Evolutionary conservation across 2,113 vertebrate species (phyloP).

Genomic region (Gavia stellata): DNA sequence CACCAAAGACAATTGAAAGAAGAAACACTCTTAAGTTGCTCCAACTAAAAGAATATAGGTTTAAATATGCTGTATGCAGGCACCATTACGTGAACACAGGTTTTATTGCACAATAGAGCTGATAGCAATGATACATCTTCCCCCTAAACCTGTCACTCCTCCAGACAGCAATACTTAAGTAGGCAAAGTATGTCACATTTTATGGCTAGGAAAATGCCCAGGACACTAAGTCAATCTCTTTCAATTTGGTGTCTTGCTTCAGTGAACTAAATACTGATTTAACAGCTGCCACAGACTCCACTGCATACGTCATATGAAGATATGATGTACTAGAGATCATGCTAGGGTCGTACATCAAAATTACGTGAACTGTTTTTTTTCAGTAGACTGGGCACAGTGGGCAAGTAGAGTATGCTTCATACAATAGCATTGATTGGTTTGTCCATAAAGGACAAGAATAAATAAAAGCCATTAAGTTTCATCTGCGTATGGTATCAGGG

Average conservation of each 20-base stretch:
- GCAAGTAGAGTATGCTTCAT: not conserved
- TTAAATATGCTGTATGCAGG: not conserved
- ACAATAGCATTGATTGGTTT: not conserved
- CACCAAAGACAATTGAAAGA: not conserved
- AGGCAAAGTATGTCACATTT: not conserved
- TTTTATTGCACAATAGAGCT: not conserved
- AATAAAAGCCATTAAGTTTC: not conserved
- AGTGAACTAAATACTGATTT: not conserved
- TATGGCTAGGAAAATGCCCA: not conserved
- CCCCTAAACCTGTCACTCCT: not conserved
- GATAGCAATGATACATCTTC: not conserved
- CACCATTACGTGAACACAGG: not conserved
- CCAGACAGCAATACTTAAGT: not conserved
- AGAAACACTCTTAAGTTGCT: not conserved
- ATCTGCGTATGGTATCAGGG: not conserved
- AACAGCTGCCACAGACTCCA: not conserved
- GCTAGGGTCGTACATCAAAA: not conserved
- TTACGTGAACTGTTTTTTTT: not conserved
- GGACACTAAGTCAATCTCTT: not conserved
- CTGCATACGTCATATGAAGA: not conserved
- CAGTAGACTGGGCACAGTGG: not conserved
- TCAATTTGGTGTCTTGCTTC: not conserved
- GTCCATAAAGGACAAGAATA: not conserved
- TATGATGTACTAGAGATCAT: not conserved
- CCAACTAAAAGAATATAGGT: not conserved